Base-by-base conservation (phyloP, 2,797 vertebrate genomes). In the Falco novaeseelandiae region DNA sequence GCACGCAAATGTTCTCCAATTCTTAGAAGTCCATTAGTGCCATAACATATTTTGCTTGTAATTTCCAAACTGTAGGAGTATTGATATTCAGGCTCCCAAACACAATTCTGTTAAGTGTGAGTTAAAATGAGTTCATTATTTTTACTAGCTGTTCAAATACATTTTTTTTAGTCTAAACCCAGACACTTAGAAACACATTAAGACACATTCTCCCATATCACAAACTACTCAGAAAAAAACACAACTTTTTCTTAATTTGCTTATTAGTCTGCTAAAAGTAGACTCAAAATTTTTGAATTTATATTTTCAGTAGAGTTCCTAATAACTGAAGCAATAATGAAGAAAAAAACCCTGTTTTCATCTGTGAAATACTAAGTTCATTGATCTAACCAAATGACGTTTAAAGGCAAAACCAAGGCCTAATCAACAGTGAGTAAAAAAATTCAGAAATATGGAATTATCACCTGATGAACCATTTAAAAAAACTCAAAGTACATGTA, bases 401-500 rank as follows among this genome's bases (percentile, higher is more conserved):
- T 59, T 49, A 76, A 29, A 89, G 25, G 46, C 2, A 76, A 83
- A 84, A 44, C 1, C 8, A 77, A 52, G 4, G 62, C 76, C 29
- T 80, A 86, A 67, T 58, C 25, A 74, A n/a, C 7, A 71, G 7
- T 32, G 23, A 61, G 22, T 38, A 51, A 84, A 69, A 69, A 16
- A 38, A 63, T 1, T 17, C n/a, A 44, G 22, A 63, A 83, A 79
- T 61, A 34, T 2, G 5, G 23, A 74, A 79, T 70, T 40, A 46
- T 12, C 4, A 2, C 19, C 3, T 65, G 27, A 91, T 57, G 3
- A 15, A n/a, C 8, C 15, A 38, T 17, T 52, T 30, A 10, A n/a
- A 54, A 59, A 70, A 32, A n/a, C 8, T 0, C 1, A 8, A 42
- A 42, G 15, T 2, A 25, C 3, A 25, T 8, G 2, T 32, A 54